Conservation (phyloP, 2,888 invertebrate genomes). For the Calameuta filiformis region DNA sequence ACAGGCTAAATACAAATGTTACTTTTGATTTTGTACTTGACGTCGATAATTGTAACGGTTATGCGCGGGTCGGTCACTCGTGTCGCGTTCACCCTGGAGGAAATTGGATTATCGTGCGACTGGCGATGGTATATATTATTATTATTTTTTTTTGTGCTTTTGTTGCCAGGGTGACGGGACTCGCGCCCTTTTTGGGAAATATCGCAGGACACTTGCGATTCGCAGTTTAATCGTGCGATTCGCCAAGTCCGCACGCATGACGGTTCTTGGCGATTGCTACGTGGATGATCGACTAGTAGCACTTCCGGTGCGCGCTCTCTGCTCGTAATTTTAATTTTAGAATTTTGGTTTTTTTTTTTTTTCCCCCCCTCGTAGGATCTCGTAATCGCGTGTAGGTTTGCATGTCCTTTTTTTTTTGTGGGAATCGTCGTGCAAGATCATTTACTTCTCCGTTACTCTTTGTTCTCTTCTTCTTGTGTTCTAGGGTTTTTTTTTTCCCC, state of each 20-base stretch:
- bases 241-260: background rate
- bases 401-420: background rate
- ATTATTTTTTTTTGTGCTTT: background rate
- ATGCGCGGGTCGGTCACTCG: background rate
- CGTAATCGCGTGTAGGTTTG: background rate
- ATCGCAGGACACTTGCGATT: background rate
- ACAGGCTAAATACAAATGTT: constrained; percentile 35
- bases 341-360: background rate
- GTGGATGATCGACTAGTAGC: background rate
- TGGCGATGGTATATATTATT: too few relatives aligned
- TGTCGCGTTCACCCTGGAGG: background rate
- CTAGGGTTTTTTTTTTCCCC: background rate
- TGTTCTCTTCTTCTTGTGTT: background rate
- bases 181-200: background rate
- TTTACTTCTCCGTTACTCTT: background rate
- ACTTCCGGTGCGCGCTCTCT: background rate
- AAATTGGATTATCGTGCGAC: background rate
- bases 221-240: background rate
- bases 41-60: background rate
- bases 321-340: background rate
- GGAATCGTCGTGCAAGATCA: background rate
- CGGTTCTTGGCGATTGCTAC: background rate
- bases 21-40: constrained; percentile 40
- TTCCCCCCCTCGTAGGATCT: background rate
- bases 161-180: background rate